A percentile compares a stretch with the other conserved stretches of the same genome.
Conservation (phyloP, 2,797 vertebrate species). For the Parauchenoglanis punctatus region DNA sequence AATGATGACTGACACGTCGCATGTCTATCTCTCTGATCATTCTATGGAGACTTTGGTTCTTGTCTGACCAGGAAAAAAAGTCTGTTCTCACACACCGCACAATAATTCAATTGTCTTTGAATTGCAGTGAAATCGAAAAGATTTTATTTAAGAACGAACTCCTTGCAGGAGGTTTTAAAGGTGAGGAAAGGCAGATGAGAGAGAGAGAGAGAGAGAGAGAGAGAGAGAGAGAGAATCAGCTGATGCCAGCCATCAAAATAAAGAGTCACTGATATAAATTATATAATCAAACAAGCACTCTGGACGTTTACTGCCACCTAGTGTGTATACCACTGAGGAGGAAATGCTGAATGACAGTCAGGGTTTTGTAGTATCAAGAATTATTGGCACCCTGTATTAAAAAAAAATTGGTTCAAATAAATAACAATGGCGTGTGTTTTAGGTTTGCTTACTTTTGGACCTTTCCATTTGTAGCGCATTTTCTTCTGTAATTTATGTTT, state of each 20-base stretch:
- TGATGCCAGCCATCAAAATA: not conserved
- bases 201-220: not conserved
- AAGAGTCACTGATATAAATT: not conserved
- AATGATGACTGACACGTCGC: not conserved
- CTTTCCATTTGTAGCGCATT: not conserved
- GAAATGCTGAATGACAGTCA: not conserved
- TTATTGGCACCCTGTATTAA: not conserved
- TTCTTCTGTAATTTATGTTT: not conserved
- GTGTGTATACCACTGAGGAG: not conserved
- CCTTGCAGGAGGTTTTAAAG: not conserved
- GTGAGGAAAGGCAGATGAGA: not conserved
- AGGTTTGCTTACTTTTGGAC: not conserved
- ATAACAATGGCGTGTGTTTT: not conserved
- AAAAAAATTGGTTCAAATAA: not conserved
- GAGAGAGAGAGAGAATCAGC: not conserved
- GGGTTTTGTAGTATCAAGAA: not conserved
- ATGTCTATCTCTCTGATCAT: not conserved
- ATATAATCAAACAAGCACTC: not conserved
- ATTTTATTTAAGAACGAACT: not conserved
- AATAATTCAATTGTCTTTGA: not conserved
- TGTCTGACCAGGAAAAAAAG: not conserved
- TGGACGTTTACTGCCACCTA: constrained; percentile 20
- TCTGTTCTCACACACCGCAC: not conserved
- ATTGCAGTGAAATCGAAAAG: not conserved
- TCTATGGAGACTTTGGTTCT: not conserved